Conservation (phyloP, 2,888 invertebrate genomes). For the Falcaria lacertinaria region DNA sequence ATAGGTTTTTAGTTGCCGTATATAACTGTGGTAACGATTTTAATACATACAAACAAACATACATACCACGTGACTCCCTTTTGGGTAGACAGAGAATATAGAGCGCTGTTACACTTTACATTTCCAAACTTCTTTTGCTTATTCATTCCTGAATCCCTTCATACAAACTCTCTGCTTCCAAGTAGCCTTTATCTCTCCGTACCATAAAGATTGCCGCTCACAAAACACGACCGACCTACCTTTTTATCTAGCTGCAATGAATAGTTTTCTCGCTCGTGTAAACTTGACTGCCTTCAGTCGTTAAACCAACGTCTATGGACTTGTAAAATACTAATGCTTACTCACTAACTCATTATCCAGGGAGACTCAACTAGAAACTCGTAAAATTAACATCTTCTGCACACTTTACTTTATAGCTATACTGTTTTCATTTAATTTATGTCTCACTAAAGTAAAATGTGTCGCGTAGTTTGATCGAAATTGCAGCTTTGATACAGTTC, state of each 20-base stretch:
- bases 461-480: not conserved
- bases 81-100: too few relatives aligned
- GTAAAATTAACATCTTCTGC: constrained; percentile 27
- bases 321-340: constrained; percentile 44
- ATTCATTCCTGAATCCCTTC: too few relatives aligned
- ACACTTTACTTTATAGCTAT: not conserved
- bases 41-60: too few relatives aligned
- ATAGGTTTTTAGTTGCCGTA: too few relatives aligned
- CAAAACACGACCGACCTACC: not conserved
- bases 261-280: constrained; percentile 10
- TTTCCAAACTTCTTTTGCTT: too few relatives aligned
- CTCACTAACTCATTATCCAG: constrained; percentile 24
- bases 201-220: too few relatives aligned
- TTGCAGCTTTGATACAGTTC: too few relatives aligned
- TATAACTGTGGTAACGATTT: too few relatives aligned
- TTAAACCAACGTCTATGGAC: constrained; percentile 7
- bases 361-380: constrained; percentile 20
- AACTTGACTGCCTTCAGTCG: constrained; percentile 5
- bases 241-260: constrained; percentile 18
- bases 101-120: too few relatives aligned
- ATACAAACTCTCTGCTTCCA: too few relatives aligned
- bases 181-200: too few relatives aligned
- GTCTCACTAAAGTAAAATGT: not conserved
- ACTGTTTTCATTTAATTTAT: not conserved
- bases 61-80: too few relatives aligned